Base-by-base conservation (phyloP, 2,113 vertebrate genomes). In the Pelobates fuscus region DNA sequence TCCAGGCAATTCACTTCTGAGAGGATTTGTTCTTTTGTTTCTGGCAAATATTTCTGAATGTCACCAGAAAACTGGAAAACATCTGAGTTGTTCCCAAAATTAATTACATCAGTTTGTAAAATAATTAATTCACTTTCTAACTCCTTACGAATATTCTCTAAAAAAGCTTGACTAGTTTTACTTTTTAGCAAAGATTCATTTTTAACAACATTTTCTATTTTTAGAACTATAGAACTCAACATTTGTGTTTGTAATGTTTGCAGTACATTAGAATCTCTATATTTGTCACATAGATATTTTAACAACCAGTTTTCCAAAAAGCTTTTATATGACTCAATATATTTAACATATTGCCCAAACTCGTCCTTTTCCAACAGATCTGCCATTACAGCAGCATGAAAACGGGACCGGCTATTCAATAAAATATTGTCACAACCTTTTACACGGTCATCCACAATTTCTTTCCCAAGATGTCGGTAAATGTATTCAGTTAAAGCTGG, bases 241-340 rank as follows among this genome's bases (percentile, higher is more conserved):
- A 80, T 62, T 20, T 27, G 25, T 58, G 15, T 30, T 23, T 52
- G 60, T n/a, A 80, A 71, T 1, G 1, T n/a, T 18, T 14, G 17
- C 23, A 78, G 3, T 1, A 32, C n/a, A 30, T 17, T 15, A 10
- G 54, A 27, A 2, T 46, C 5, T 27, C 24, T 37, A 25, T 71
- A 76, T 52, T 55, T 57, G 10, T 76, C 49, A 2, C 20, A 17
- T 1, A 79, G 55, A 26, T 77, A 26, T 29, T 26, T 23, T 6
- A 52, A 18, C 30, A 79, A 80, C 73, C 79, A 89, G 46, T 58
- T 82, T 64, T 69, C 77, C 20, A 60, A 73, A 77, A 80, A 82
- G 0, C 2, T 12, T 37, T 77, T 18, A 70, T 82, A 80, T 3
- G 61, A 17, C 6, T 25, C 15, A 20, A 77, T 78, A 18, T 78